Percentiles rank a stretch among this genome's conserved stretches.
These are phyloP conservation scores for Ommatoiulus sabulosus DNA, from an alignment of 2,888 invertebrate species.

Conservation along the genomic window DNA sequence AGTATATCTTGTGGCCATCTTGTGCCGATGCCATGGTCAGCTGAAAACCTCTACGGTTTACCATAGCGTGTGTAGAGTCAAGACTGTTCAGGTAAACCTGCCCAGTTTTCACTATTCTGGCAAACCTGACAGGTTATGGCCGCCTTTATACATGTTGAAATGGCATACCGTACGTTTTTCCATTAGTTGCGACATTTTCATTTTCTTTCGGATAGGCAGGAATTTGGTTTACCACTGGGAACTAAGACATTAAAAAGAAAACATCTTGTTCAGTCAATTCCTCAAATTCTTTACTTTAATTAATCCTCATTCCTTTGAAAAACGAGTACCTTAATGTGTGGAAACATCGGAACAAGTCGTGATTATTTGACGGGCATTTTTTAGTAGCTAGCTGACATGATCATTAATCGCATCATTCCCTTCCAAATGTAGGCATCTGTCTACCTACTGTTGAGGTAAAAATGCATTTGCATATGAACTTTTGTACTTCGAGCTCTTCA, in stretches of 20 bases:
- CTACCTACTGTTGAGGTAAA: not conserved
- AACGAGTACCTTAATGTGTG: not conserved
- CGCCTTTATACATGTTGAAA: no score
- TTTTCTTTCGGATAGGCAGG: no score
- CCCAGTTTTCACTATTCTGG: no score
- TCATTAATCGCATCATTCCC: not conserved
- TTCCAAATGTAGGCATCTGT: not conserved
- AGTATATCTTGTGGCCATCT: no score
- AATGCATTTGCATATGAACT: not conserved
- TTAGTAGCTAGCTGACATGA: not conserved
- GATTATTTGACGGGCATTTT: slow-evolving; percentile 22
- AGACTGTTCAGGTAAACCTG: no score
- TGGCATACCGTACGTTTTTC: no score
- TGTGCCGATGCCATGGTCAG: no score
- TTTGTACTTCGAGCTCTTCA: not conserved
- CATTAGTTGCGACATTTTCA: no score
- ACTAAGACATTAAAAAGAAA: not conserved
- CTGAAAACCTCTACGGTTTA: no score
- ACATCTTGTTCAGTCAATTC: not conserved
- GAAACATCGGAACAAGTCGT: not conserved
- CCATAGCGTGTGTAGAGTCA: no score
- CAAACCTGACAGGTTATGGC: no score
- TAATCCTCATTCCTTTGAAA: not conserved
- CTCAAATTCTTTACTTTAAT: not conserved
- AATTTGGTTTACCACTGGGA: not conserved